Evolutionary conservation across 2,797 vertebrate species (phyloP), one percentile per base, ranked within the genome.

Genomic region (Eupleurogrammus muticus): DNA sequence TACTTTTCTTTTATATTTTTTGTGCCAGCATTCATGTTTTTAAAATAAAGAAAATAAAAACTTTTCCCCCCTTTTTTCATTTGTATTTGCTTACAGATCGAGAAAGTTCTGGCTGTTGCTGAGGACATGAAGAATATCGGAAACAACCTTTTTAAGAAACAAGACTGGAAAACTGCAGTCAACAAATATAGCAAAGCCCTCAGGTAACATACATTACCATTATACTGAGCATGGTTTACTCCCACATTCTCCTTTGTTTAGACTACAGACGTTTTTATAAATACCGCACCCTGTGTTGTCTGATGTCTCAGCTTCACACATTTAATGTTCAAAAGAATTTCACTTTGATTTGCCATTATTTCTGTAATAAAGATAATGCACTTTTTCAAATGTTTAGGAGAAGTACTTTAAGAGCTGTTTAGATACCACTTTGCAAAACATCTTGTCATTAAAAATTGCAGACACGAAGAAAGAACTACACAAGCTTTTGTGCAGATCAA

Each of bases 121-220:
- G 98, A 99, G 93, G 95, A 97, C 69, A 70, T 98, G 84, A 99
- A 99, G 91, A 97, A 96, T 69, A 96, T 96, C 76, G 97, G 97
- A 73, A 99, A 99, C 90, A 95, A 81, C 78, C 95, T 96, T 82
- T 99, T 98, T 89, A 99, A 98, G 92, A 93, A 91, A 55, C 96
- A 97, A 74, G 95, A 98, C 85, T 99, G 97, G 97, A 92, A 92
- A 72, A 85, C 90, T 84, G 97, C 97, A n/a, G 88, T 94, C 79
- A 95, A 92, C 86, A 99, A 99, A 81, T 99, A 99, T 55, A 92
- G 92, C 81, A 99, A 99, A 91, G 96, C 97, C 79, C 93, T 98
- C 91, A 95, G 97, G 97, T 99, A 93, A 92, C 5, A 10, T 1
- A 24, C 6, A 17, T 0, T 0, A 5, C 36, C 11, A 5, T 7